A percentile compares a stretch with the other conserved stretches of the same genome.
phyloP scores from a whole-genome alignment of 2,888 invertebrate species.

The Acrobasis repandana region DNA sequence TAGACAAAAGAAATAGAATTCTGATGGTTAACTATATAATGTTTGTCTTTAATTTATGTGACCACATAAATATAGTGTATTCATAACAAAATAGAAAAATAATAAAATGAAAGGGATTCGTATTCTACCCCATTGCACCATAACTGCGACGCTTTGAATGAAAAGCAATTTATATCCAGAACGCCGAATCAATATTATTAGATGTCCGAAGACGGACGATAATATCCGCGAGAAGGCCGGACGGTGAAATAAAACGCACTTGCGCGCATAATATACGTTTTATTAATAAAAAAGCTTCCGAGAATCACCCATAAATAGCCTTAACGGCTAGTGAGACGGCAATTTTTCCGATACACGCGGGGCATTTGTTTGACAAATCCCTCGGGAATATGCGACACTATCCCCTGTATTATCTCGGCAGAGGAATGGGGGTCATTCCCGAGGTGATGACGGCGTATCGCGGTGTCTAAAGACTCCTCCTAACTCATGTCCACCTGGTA shows the following conservation, averaged over 20 bases:
- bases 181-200: constrained; percentile 62
- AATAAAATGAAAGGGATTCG: neutral
- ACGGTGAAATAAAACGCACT: constrained; percentile 78
- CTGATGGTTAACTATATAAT: no score
- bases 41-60: no score
- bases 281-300: constrained; percentile 81
- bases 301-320: constrained; percentile 81
- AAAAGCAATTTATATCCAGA: constrained; percentile 50
- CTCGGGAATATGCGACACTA: constrained; percentile 72
- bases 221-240: constrained; percentile 71
- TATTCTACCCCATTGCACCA: constrained; percentile 7
- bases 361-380: constrained; percentile 84
- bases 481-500: constrained; percentile 78
- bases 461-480: constrained; percentile 57
- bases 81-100: no score
- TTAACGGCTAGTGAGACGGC: constrained; percentile 76
- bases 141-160: constrained; percentile 38
- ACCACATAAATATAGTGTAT: no score
- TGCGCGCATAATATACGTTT: constrained; percentile 83
- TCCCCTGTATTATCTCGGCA: constrained; percentile 72
- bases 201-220: constrained; percentile 80
- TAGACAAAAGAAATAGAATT: no score
- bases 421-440: constrained; percentile 80
- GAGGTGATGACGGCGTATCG: constrained; percentile 80
- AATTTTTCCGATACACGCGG: constrained; percentile 78